Conservation (phyloP, 1,140 invertebrate species). For the Aphelenchoides fujianensis region DNA sequence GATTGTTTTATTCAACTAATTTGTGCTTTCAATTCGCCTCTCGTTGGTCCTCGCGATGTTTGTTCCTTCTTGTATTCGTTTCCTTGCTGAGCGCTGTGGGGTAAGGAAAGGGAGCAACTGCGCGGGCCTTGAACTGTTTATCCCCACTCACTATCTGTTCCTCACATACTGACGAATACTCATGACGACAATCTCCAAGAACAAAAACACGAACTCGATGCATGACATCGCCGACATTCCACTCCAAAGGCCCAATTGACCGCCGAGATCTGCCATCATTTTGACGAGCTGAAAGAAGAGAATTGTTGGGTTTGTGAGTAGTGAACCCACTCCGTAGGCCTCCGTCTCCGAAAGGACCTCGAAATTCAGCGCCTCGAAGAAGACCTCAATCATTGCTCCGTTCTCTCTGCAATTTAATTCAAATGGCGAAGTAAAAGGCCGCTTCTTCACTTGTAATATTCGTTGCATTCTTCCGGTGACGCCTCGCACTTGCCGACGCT, state of each 20-base stretch:
- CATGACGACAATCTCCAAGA: slow-evolving; percentile 45
- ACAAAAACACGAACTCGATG: slow-evolving; percentile 51
- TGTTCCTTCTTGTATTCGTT: too few species aligned
- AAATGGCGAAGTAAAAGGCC: too few species aligned
- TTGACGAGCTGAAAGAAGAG: slow-evolving; percentile 47
- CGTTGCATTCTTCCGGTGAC: slow-evolving; percentile 43
- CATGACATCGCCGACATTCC: slow-evolving; percentile 52
- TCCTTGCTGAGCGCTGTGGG: too few species aligned
- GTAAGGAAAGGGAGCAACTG: too few species aligned
- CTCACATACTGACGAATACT: slow-evolving; percentile 35
- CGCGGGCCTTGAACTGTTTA: too few species aligned
- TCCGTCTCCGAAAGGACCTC: slow-evolving; percentile 52
- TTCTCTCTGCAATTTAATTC: slow-evolving; percentile 50
- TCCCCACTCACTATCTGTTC: too few species aligned
- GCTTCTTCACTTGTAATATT: slow-evolving; percentile 49
- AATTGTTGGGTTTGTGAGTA: background rate
- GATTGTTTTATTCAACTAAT: background rate
- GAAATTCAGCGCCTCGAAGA: slow-evolving; percentile 54
- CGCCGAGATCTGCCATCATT: slow-evolving; percentile 56
- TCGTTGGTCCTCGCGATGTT: too few species aligned
- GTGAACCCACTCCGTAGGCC: slow-evolving; percentile 49
- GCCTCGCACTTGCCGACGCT: slow-evolving; percentile 41
- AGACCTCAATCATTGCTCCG: slow-evolving; percentile 55
- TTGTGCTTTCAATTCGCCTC: background rate
- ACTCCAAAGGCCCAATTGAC: slow-evolving; percentile 37